Evolutionary conservation across 2,797 vertebrate species (phyloP).

Genomic region (Babyrousa celebensis): DNA sequence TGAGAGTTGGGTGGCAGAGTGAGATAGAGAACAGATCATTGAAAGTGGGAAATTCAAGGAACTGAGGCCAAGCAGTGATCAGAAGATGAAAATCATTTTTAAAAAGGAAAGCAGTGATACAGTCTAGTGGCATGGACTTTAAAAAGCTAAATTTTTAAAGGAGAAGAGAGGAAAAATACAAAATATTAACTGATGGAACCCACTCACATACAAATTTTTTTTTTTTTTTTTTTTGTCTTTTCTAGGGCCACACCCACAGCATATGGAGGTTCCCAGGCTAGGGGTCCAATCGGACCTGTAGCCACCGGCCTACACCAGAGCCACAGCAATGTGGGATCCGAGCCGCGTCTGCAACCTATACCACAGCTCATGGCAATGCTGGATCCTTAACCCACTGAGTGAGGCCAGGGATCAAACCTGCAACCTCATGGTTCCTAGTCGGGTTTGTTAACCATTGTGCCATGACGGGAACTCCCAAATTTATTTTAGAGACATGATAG

Average conservation of each 20-base stretch:
- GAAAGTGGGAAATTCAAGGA: background rate
- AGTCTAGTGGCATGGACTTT: background rate
- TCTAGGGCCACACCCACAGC: too few relatives aligned
- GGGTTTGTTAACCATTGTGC: too few relatives aligned
- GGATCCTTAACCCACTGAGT: too few relatives aligned
- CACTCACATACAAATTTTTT: background rate
- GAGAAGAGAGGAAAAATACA: background rate
- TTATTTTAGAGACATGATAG: constrained; percentile 33
- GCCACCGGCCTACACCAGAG: too few relatives aligned
- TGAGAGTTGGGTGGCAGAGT: background rate
- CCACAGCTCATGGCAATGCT: too few relatives aligned
- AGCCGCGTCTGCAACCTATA: too few relatives aligned
- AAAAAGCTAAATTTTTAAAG: constrained; percentile 30
- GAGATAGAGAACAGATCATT: background rate
- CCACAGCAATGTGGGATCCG: too few relatives aligned
- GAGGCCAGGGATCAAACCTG: too few relatives aligned
- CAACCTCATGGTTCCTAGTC: too few relatives aligned
- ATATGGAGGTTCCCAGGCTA: too few relatives aligned
- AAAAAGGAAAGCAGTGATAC: background rate
- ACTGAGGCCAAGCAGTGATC: background rate
- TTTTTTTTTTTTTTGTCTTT: background rate
- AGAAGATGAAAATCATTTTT: constrained; percentile 40
- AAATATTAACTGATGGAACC: background rate
- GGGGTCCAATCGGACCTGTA: too few relatives aligned
- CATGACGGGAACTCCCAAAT: background rate